Evolutionary conservation across 2,113 vertebrate genomes (phyloP), one percentile per base, ranked within the genome.

Genomic region (Helogale parvula): DNA sequence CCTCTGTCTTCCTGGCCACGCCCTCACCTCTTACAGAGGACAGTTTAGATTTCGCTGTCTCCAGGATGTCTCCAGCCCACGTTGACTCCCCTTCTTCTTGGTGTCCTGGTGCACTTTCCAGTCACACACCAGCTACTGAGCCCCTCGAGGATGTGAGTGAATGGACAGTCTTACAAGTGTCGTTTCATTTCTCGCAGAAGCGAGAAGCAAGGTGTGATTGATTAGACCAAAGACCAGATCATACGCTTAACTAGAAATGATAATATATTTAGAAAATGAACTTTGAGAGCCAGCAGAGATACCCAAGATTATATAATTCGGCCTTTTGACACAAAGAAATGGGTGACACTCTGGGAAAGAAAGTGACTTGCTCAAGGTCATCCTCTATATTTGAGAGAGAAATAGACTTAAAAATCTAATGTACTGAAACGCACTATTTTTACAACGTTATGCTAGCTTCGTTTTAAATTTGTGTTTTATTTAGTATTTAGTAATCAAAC

Each of bases 401-500:
- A 95, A 81, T 76, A 77, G 72, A 71, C 47, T 69, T 77, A 16
- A 33, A 92, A 65, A 31, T 4, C 45, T 29, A 38, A 47, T 86
- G 60, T 85, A 7, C 65, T 85, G 10, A 94, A 80, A 25, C 15
- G 23, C 12, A 21, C 54, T 82, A 27, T 91, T 97, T 87, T 76
- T 88, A 25, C 25, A 82, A 87, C 13, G 4, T 31, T 33, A 63
- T 77, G 10, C 68, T 76, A 72, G 14, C 52, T 97, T 87, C 29
- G 29, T 94, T 92, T 66, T 71, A 83, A 83, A 65, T 57, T 93
- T 88, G 57, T 76, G 31, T 57, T 76, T 96, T 92, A 79, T 72
- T 88, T 96, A 88, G 69, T 84, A 84, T 74, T 80, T 63, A 81
- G 84, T 60, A 23, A 60, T 60, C 38, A 90, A 76, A 65, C 2